phyloP scores from a whole-genome alignment of 2,888 invertebrate species.

The Platyscelio sp. region DNA sequence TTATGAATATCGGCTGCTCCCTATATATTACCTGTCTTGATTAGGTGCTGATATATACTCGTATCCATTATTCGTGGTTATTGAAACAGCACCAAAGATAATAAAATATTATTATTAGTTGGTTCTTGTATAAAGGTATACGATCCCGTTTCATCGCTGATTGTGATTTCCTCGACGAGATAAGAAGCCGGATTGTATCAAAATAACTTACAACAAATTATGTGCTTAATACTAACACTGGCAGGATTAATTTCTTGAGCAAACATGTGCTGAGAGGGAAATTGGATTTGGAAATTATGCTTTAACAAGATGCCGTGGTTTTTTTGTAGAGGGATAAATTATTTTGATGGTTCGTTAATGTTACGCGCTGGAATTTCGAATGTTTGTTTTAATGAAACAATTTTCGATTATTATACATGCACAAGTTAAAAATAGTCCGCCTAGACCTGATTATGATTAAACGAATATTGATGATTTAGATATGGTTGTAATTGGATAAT shows the following conservation, averaged over 20 bases:
- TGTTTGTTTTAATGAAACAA: constrained; percentile 44
- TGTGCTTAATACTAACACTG: constrained; percentile 54
- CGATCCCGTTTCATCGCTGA: constrained; percentile 52
- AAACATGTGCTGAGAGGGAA: constrained; percentile 56
- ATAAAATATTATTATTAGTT: constrained; percentile 53
- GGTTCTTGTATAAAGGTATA: constrained; percentile 31
- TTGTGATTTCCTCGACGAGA: constrained; percentile 48
- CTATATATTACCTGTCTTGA: constrained; percentile 69
- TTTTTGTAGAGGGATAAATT: constrained; percentile 32
- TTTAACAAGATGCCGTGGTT: constrained; percentile 34
- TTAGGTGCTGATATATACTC: constrained; percentile 31
- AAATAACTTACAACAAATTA: constrained; percentile 62
- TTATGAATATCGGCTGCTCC: constrained; percentile 81
- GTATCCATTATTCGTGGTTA: constrained; percentile 47
- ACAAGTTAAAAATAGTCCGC: constrained; percentile 11
- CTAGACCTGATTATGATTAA: too few relatives aligned
- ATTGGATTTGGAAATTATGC: constrained; percentile 64
- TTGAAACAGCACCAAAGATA: constrained; percentile 37
- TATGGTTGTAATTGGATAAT: background rate
- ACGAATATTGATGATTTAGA: constrained; percentile 33
- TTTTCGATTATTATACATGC: constrained; percentile 8
- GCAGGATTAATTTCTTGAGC: constrained; percentile 65
- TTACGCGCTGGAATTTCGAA: background rate
- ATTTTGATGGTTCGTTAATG: constrained; percentile 39
- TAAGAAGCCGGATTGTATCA: constrained; percentile 50